These are phyloP conservation scores for Hesperophylax magnus DNA, from an alignment of 1,140 invertebrate species.

Conservation along the genomic window DNA sequence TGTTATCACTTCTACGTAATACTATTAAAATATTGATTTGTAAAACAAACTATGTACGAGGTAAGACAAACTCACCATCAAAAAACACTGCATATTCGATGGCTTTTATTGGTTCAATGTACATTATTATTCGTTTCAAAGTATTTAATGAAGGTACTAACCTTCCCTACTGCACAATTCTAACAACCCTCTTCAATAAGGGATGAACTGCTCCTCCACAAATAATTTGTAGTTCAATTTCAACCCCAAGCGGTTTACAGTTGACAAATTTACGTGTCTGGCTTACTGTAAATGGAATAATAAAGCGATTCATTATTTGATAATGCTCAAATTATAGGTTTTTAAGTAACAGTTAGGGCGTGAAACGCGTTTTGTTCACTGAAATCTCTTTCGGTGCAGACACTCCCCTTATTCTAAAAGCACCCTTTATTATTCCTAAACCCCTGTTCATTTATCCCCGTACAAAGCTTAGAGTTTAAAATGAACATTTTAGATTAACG, in stretches of 20 bases:
- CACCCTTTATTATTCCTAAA: neutral
- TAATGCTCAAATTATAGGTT: constrained; percentile 40
- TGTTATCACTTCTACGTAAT: no score
- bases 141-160: neutral
- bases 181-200: constrained; percentile 1
- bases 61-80: no score
- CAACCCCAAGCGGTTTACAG: constrained; percentile 24
- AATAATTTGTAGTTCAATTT: neutral
- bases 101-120: no score
- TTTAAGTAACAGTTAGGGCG: constrained; percentile 27
- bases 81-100: no score
- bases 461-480: neutral
- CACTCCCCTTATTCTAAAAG: neutral
- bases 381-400: neutral
- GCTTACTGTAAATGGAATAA: constrained; percentile 13
- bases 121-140: no score
- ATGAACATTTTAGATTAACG: no score
- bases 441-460: neutral
- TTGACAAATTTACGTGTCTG: constrained; percentile 32
- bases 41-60: no score
- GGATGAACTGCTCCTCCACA: neutral
- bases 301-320: constrained; percentile 42
- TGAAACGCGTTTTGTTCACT: neutral
- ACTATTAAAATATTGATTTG: no score
- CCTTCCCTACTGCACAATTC: neutral